These are phyloP conservation scores for Tetrao urogallus DNA, from an alignment of 2,113 vertebrate genomes.

Conservation along the genomic window DNA sequence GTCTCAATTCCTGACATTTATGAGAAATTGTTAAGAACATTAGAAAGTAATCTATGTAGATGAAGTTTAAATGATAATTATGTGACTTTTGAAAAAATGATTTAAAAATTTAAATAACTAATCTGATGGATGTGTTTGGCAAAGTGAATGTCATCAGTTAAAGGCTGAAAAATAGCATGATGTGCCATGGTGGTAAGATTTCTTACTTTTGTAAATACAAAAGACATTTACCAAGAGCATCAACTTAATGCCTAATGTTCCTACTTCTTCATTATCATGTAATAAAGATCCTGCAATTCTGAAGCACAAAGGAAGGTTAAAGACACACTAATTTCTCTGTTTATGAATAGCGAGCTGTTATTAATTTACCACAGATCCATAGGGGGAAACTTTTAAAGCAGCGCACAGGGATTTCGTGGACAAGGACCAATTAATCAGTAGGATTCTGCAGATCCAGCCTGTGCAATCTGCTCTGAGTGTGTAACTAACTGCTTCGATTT, in stretches of 20 bases:
- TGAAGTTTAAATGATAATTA: neutral
- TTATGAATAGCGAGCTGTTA: neutral
- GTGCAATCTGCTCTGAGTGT: neutral
- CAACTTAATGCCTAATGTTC: neutral
- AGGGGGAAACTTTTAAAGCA: neutral
- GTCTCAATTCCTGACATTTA: neutral
- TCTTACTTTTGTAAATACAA: neutral
- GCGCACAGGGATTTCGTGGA: neutral
- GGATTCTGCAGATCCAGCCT: neutral
- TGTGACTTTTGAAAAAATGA: neutral
- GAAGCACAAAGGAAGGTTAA: conserved; percentile 4
- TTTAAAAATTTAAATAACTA: neutral
- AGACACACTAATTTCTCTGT: neutral
- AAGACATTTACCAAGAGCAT: conserved; percentile 6
- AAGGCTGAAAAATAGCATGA: neutral
- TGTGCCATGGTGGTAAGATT: neutral
- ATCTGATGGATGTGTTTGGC: neutral
- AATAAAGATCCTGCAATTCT: neutral
- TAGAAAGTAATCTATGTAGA: neutral
- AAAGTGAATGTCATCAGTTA: neutral
- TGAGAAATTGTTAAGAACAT: neutral
- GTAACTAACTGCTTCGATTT: neutral
- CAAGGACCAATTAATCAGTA: conserved; percentile 25
- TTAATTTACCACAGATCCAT: neutral
- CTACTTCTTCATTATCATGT: neutral